Conservation (phyloP, 2,113 vertebrate species). For the Melanocharis versteri region DNA sequence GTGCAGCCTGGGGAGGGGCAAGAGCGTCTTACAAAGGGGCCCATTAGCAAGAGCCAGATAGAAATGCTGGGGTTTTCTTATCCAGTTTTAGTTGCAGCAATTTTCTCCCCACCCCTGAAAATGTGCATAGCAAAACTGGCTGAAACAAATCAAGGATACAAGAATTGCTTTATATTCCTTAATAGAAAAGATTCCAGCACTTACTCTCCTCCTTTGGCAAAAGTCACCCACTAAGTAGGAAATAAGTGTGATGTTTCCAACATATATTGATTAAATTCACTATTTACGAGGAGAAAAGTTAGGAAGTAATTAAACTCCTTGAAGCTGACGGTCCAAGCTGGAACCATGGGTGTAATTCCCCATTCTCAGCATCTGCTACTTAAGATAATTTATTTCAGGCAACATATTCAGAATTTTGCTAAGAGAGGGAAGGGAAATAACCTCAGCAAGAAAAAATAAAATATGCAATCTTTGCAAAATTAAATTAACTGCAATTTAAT, state of each 20-base stretch:
- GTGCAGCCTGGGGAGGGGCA: background rate
- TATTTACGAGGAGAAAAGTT: background rate
- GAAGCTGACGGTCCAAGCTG: background rate
- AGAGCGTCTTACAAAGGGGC: background rate
- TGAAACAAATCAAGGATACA: background rate
- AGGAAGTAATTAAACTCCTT: background rate
- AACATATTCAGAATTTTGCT: background rate
- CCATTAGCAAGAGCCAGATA: background rate
- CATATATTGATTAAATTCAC: background rate
- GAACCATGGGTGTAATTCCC: background rate
- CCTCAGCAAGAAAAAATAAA: background rate
- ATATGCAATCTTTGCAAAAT: background rate
- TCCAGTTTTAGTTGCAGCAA: background rate
- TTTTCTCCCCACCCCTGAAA: background rate
- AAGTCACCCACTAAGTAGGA: background rate
- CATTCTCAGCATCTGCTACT: background rate
- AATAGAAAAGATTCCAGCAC: background rate
- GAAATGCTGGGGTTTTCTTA: background rate
- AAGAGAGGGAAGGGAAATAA: background rate
- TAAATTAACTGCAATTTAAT: background rate
- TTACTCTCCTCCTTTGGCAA: background rate
- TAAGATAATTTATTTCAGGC: background rate
- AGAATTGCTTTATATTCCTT: background rate
- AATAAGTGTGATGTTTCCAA: background rate
- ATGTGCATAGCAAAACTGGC: background rate